A percentile compares a stretch with the other conserved stretches of the same genome.
Evolutionary conservation across 2,113 vertebrate genomes (phyloP).

Genomic region (Poeciliopsis prolifica): DNA sequence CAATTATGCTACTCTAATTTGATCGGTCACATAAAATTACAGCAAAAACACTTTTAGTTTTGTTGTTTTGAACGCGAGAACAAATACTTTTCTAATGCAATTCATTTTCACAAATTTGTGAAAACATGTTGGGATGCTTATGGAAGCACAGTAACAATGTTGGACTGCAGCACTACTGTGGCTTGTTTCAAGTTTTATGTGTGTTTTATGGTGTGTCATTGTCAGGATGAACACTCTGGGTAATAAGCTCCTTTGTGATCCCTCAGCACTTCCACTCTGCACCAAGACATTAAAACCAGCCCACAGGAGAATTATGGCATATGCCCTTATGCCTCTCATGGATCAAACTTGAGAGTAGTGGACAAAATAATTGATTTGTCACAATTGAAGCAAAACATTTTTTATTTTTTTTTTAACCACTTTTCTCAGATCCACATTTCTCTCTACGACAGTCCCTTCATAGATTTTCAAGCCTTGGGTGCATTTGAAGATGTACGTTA

Average conservation of each 20-base stretch:
- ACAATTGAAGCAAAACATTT: slow-evolving; percentile 58
- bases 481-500: slow-evolving; percentile 49
- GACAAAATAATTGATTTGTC: slow-evolving; percentile 68
- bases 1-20: too few species aligned
- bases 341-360: slow-evolving; percentile 57
- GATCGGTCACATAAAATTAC: too few species aligned
- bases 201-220: slow-evolving; percentile 47
- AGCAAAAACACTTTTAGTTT: not conserved
- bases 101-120: not conserved
- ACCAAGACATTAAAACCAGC: slow-evolving; percentile 61
- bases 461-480: slow-evolving; percentile 45
- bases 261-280: slow-evolving; percentile 62
- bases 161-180: slow-evolving; percentile 40
- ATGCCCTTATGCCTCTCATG: slow-evolving; percentile 45
- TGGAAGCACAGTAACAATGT: slow-evolving; percentile 26
- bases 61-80: not conserved
- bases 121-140: not conserved
- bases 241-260: slow-evolving; percentile 72
- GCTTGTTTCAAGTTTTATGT: slow-evolving; percentile 62
- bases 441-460: slow-evolving; percentile 21
- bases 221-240: slow-evolving; percentile 59
- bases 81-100: not conserved
- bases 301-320: slow-evolving; percentile 55
- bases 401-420: slow-evolving; percentile 12
- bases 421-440: slow-evolving; percentile 51